Percentiles rank a stretch among this genome's conserved stretches.
phyloP scores from a whole-genome alignment of 2,888 invertebrate genomes.

The Lucinisca nassula region DNA sequence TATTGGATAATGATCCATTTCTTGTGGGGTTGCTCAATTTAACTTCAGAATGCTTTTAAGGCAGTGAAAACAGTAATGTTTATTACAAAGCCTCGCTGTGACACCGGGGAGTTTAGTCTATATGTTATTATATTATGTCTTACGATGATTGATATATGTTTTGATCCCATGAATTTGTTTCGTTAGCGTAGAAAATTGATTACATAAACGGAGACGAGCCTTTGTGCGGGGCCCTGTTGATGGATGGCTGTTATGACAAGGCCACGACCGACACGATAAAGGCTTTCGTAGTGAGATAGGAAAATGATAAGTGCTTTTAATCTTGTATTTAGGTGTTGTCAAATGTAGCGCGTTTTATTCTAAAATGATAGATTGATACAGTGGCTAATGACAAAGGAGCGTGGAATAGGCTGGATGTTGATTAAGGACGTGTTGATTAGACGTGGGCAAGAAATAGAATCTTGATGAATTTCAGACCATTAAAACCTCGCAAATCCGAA shows the following conservation, averaged over 20 bases:
- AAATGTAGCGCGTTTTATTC: constrained; percentile 8
- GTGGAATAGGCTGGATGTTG: background rate
- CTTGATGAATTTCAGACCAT: too few relatives aligned
- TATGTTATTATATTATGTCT: constrained; percentile 66
- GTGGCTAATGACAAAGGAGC: background rate
- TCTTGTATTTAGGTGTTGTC: constrained; percentile 10
- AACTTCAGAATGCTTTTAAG: constrained; percentile 19
- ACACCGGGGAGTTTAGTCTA: constrained; percentile 45
- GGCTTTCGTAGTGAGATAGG: constrained; percentile 1
- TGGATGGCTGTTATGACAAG: constrained; percentile 3
- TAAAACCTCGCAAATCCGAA: too few relatives aligned
- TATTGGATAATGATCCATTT: too few relatives aligned
- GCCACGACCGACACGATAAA: constrained; percentile 1
- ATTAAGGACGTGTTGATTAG: background rate
- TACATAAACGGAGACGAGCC: constrained; percentile 51
- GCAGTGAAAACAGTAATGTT: constrained; percentile 11
- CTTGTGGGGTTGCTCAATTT: too few relatives aligned
- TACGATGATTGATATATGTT: constrained; percentile 64
- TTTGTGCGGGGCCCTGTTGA: background rate
- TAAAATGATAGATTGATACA: constrained; percentile 8
- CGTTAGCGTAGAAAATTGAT: constrained; percentile 66
- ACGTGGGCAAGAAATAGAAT: too few relatives aligned
- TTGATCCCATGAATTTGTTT: constrained; percentile 63
- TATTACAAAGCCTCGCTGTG: constrained; percentile 6
- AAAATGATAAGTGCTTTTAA: constrained; percentile 11